Percentiles rank a stretch among this genome's conserved stretches.
phyloP scores from a whole-genome alignment of 1,140 invertebrate genomes.

The Aphelinus certus region DNA sequence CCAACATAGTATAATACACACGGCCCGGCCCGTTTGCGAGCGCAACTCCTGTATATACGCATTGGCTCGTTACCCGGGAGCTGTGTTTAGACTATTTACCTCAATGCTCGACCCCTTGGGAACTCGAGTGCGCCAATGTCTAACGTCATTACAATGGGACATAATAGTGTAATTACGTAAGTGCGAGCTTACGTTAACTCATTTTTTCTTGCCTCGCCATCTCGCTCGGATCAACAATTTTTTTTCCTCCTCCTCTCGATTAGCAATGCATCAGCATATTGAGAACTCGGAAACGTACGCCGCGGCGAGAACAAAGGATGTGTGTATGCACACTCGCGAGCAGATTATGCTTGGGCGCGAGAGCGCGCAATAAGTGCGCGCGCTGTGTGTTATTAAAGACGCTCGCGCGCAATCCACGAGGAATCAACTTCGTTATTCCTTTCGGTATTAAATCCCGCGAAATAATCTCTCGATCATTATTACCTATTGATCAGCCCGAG shows the following conservation, averaged over 20 bases:
- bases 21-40: too few species aligned
- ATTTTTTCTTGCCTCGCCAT: neutral
- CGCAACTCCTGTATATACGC: too few species aligned
- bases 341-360: neutral
- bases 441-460: too few species aligned
- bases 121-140: neutral
- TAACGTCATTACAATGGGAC: conserved; percentile 2
- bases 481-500: too few species aligned
- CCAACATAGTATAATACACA: too few species aligned
- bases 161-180: conserved; percentile 8
- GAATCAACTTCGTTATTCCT: too few species aligned
- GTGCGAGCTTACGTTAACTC: neutral
- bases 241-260: conserved; percentile 5
- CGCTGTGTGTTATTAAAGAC: neutral
- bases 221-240: neutral
- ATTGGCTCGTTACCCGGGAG: neutral
- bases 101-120: neutral
- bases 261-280: conserved; percentile 16
- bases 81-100: neutral
- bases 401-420: too few species aligned
- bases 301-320: conserved; percentile 30
- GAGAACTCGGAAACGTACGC: conserved; percentile 14
- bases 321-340: neutral
- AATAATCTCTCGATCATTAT: too few species aligned
- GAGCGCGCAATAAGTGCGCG: neutral